Percentiles rank a stretch among this genome's conserved stretches.
These are phyloP conservation scores for Venusia cambrica DNA, from an alignment of 2,888 invertebrate species.

Conservation along the genomic window DNA sequence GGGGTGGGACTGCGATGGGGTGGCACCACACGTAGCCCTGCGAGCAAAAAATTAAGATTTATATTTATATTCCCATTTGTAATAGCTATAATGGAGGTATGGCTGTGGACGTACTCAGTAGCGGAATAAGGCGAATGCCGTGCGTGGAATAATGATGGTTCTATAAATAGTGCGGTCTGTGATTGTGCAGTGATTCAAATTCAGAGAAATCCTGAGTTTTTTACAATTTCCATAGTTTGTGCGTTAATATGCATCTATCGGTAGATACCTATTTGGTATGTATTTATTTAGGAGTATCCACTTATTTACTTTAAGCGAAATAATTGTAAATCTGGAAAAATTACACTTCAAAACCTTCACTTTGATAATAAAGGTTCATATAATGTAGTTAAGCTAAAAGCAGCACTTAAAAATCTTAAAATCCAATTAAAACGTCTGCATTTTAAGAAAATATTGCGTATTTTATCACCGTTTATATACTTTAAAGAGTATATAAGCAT, in stretches of 20 bases:
- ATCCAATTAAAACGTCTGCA: not conserved
- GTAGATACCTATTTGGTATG: too few species aligned
- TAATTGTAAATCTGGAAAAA: too few species aligned
- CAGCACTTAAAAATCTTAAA: slow-evolving; percentile 2
- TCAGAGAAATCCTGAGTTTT: slow-evolving; percentile 7
- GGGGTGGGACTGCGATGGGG: slow-evolving; percentile 60
- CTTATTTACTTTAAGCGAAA: not conserved
- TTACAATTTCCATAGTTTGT: too few species aligned
- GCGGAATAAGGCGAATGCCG: slow-evolving; percentile 26
- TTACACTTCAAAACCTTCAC: too few species aligned
- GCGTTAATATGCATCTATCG: too few species aligned
- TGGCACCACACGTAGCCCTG: slow-evolving; percentile 60
- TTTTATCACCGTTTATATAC: slow-evolving; percentile 5
- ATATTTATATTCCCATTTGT: slow-evolving; percentile 55
- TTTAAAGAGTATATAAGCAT: slow-evolving; percentile 7
- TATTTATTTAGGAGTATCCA: too few species aligned
- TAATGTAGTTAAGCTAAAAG: not conserved
- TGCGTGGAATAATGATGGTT: slow-evolving; percentile 23
- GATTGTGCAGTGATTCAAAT: slow-evolving; percentile 8
- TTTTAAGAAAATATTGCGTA: slow-evolving; percentile 9
- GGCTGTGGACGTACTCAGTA: slow-evolving; percentile 37
- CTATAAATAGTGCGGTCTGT: slow-evolving; percentile 13
- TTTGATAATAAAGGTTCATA: too few species aligned
- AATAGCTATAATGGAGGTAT: slow-evolving; percentile 51
- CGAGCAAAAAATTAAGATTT: slow-evolving; percentile 71